A percentile compares a stretch with the other conserved stretches of the same genome.
phyloP scores from a whole-genome alignment of 2,888 invertebrate species.

The Aethes cnicana region DNA sequence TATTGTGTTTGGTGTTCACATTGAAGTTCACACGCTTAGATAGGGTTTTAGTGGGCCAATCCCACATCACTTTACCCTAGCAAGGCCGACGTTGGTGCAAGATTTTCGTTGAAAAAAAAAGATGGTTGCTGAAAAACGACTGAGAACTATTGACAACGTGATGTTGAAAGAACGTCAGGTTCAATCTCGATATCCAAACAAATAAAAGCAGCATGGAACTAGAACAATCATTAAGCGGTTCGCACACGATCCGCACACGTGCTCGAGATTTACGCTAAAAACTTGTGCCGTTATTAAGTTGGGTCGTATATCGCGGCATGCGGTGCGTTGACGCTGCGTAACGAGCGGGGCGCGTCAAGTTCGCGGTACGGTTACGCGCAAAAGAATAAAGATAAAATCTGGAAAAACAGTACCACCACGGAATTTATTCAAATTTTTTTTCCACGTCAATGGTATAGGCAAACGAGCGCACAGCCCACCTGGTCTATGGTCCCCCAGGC shows the following conservation, averaged over 20 bases:
- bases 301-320: constrained; percentile 42
- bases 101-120: too few species aligned
- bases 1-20: too few species aligned
- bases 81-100: too few species aligned
- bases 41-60: too few species aligned
- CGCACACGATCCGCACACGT: constrained; percentile 35
- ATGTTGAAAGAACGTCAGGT: not conserved
- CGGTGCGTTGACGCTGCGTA: constrained; percentile 44
- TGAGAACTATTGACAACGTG: too few species aligned
- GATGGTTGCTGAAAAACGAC: too few species aligned
- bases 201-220: constrained; percentile 35
- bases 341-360: constrained; percentile 31
- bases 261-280: constrained; percentile 48
- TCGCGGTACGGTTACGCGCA: constrained; percentile 32
- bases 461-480: too few species aligned
- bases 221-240: constrained; percentile 33
- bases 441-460: too few species aligned
- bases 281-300: constrained; percentile 51
- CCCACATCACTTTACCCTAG: too few species aligned
- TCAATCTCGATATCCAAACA: constrained; percentile 3
- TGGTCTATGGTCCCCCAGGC: too few species aligned
- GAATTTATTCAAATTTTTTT: too few species aligned
- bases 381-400: constrained; percentile 22
- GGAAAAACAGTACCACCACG: not conserved
- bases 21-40: too few species aligned